These are phyloP conservation scores for Rousettus leschenaultii DNA, from an alignment of 2,113 vertebrate genomes.

Conservation along the genomic window DNA sequence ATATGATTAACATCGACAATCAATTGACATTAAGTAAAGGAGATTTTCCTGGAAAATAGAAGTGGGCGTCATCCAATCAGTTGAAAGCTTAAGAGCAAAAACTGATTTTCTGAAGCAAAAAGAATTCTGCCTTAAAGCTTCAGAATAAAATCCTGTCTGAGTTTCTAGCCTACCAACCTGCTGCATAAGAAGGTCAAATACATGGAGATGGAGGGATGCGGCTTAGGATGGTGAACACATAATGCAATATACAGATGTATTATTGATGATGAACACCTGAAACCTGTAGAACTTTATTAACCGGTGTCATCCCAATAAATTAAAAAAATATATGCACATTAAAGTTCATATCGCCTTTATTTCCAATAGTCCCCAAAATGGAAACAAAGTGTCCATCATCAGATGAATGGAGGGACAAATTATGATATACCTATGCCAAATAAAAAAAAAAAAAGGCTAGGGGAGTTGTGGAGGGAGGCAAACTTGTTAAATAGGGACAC, in stretches of 20 bases:
- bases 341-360: not conserved
- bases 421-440: not conserved
- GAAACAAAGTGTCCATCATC: not conserved
- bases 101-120: not conserved
- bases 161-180: not conserved
- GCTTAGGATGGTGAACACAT: too few relatives aligned
- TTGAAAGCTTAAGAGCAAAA: not conserved
- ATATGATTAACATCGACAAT: not conserved
- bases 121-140: not conserved
- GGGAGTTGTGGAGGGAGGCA: fast-evolving
- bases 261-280: too few relatives aligned
- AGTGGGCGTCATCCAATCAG: not conserved
- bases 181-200: not conserved
- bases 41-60: not conserved
- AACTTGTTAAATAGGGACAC: fast-evolving
- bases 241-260: too few relatives aligned
- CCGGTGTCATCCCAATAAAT: too few relatives aligned
- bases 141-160: not conserved
- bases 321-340: not conserved
- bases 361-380: not conserved
- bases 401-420: too few relatives aligned
- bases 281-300: too few relatives aligned
- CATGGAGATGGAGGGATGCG: too few relatives aligned
- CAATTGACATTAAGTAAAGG: not conserved
- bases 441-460: not conserved